Base-by-base conservation (phyloP, 2,797 vertebrate species). In the Helarctos malayanus region DNA sequence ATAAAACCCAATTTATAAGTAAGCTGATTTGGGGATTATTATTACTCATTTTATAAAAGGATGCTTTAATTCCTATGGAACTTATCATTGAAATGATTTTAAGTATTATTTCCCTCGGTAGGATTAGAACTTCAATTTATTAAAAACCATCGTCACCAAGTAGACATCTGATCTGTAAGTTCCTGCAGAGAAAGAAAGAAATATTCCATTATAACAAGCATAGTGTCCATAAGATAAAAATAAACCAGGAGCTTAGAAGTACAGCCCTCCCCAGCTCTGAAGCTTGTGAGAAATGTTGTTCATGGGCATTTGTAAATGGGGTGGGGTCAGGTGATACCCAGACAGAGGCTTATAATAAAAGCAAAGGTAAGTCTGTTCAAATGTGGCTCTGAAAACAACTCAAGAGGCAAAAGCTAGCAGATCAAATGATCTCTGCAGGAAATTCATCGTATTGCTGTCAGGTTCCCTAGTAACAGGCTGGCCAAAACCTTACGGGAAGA, bases 51-150 rank as follows among this genome's bases (percentile, higher is more conserved):
- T 56, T 68, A 73, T 78, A 32, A 94, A 87, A 92, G 56, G 25
- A 57, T 41, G 4, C 15, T 80, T 92, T 75, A 29, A 59, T 82
- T 82, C 54, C 29, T 95, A 18, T 38, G 10, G 61, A 86, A 49
- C 73, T 89, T 61, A 49, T 32, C 35, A 25, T 49, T 79, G 23
- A 81, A 80, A 75, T 88, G 38, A 49, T 95, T 54, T 87, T 69
- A 75, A 83, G 25, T 81, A 47, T 81, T 81, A 45, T 41, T 79
- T 83, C 47, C 35, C 21, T 3, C 41, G 12, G 11, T 54, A 75
- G 68, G 76, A 61, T 93, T 90, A 87, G 86, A 94, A 87, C 1
- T 79, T 86, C 16, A 52, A 57, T 52, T 84, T 56, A 45, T 47
- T 23, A 84, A 23, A 25, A 83, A 76, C 35, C 7, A 69, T 49